These are phyloP conservation scores for Eubasilissa splendida DNA, from an alignment of 2,888 invertebrate genomes.

Conservation along the genomic window DNA sequence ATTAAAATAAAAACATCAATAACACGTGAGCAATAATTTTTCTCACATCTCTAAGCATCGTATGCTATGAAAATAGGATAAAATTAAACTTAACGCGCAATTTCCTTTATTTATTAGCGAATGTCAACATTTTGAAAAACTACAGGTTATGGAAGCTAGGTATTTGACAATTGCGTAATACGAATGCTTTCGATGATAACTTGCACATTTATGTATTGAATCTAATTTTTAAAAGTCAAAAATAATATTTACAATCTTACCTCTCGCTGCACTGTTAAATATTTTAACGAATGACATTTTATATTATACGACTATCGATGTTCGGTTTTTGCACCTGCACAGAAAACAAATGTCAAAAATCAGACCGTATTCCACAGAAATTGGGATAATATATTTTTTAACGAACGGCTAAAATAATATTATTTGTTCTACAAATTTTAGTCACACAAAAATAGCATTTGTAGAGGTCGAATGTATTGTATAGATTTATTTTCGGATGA, in stretches of 20 bases:
- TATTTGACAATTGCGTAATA: slow-evolving; percentile 47
- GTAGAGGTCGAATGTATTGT: too few species aligned
- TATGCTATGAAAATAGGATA: too few species aligned
- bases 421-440: too few species aligned
- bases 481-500: too few species aligned
- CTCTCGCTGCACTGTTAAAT: slow-evolving; percentile 38
- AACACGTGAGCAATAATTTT: too few species aligned
- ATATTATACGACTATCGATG: not conserved
- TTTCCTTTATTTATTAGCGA: too few species aligned
- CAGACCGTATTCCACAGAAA: slow-evolving; percentile 25
- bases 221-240: slow-evolving; percentile 9
- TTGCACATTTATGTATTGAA: slow-evolving; percentile 4
- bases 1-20: too few species aligned
- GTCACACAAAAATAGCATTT: too few species aligned
- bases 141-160: not conserved
- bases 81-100: too few species aligned
- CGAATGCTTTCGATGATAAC: not conserved
- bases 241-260: slow-evolving; percentile 14
- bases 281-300: slow-evolving; percentile 37
- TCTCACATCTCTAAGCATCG: too few species aligned
- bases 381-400: slow-evolving; percentile 7
- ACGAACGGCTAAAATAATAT: too few species aligned
- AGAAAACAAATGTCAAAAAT: slow-evolving; percentile 48
- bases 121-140: too few species aligned
- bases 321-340: slow-evolving; percentile 43